Evolutionary conservation across 2,888 invertebrate species (phyloP).

Genomic region (Heteromurus nitidus): DNA sequence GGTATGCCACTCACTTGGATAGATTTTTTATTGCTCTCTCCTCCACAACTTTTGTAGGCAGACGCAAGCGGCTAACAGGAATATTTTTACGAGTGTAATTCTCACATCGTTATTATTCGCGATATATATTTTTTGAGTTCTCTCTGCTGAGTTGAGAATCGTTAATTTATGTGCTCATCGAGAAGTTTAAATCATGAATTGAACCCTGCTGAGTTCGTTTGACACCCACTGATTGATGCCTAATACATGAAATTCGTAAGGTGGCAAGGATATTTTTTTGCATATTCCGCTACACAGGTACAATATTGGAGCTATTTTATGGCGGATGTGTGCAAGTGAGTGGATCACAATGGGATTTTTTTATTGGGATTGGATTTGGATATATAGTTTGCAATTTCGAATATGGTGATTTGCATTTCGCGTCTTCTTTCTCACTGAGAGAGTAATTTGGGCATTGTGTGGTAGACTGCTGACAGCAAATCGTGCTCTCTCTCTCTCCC

Average conservation of each 20-base stretch:
- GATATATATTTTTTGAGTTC: too few species aligned
- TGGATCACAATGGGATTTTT: slow-evolving; percentile 26
- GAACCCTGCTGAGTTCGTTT: slow-evolving; percentile 55
- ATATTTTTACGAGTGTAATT: background rate
- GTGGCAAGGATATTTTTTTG: background rate
- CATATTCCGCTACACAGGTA: background rate
- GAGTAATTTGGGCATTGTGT: background rate
- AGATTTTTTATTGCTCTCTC: too few species aligned
- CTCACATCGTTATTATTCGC: slow-evolving; percentile 1
- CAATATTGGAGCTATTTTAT: background rate
- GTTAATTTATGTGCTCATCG: slow-evolving; percentile 55
- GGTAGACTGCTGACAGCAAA: slow-evolving; percentile 22
- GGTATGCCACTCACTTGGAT: too few species aligned
- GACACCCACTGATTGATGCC: slow-evolving; percentile 61
- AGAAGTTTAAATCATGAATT: slow-evolving; percentile 40
- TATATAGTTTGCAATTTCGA: slow-evolving; percentile 34
- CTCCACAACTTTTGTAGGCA: background rate
- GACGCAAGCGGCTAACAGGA: background rate
- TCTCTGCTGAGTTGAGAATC: background rate
- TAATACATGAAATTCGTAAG: slow-evolving; percentile 45
- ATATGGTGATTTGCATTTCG: slow-evolving; percentile 40
- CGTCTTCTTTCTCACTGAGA: slow-evolving; percentile 10
- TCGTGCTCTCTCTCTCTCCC: background rate
- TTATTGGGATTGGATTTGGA: slow-evolving; percentile 24
- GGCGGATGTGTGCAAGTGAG: background rate